A percentile compares a stretch with the other conserved stretches of the same genome.
phyloP scores from a whole-genome alignment of 2,797 vertebrate species.

The Chromobotia macracanthus region DNA sequence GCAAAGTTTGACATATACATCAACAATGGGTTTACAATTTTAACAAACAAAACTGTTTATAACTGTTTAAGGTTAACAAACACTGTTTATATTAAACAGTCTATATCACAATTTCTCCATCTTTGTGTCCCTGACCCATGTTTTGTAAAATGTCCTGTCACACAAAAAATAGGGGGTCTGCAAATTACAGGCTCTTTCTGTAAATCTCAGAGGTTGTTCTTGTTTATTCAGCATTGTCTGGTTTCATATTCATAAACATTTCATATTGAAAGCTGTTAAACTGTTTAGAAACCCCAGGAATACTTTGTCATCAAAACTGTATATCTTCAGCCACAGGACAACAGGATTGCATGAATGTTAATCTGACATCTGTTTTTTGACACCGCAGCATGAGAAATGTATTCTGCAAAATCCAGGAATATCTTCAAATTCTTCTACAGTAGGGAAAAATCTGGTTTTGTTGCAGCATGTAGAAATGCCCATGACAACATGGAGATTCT shows the following conservation, averaged over 20 bases:
- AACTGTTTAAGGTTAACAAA: not conserved
- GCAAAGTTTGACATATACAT: not conserved
- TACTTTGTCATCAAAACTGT: not conserved
- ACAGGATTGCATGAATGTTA: not conserved
- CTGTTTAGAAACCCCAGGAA: conserved; percentile 2
- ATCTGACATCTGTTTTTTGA: not conserved
- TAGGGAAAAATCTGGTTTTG: not conserved
- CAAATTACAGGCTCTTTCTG: not conserved
- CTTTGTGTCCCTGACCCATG: too few species aligned
- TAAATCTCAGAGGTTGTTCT: not conserved
- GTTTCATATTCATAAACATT: not conserved
- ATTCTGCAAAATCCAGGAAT: not conserved
- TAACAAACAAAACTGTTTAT: not conserved
- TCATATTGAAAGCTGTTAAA: conserved; percentile 10
- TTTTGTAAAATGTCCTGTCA: too few species aligned
- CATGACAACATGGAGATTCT: too few species aligned
- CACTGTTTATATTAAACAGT: too few species aligned
- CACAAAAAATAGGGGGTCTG: too few species aligned
- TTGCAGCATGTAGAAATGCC: not conserved
- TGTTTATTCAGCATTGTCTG: not conserved
- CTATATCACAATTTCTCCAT: too few species aligned
- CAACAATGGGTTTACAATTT: not conserved
- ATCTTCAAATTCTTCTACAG: not conserved
- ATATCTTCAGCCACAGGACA: not conserved
- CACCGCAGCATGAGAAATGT: not conserved